Conservation (phyloP, 1,140 invertebrate genomes). For the Drosophila lini region DNA sequence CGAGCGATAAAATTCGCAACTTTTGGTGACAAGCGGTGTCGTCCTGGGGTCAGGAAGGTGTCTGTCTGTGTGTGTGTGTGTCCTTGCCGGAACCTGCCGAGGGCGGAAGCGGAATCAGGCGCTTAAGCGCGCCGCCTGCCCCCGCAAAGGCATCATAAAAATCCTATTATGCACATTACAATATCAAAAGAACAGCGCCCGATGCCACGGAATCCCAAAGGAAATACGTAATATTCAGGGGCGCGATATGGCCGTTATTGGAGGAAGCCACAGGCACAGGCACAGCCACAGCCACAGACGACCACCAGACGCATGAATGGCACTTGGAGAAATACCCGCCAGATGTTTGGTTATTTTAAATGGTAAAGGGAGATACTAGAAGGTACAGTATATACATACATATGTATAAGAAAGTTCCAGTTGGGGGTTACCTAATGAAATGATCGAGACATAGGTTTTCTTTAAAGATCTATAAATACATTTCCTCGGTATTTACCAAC, state of each 20-base stretch:
- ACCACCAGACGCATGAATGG: conserved; percentile 9
- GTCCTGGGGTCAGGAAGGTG: conserved; percentile 9
- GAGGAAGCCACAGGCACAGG: conserved; percentile 15
- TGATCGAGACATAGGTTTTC: too few species aligned
- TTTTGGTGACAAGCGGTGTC: conserved; percentile 72
- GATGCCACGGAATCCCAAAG: conserved; percentile 66
- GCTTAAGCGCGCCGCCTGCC: conserved; percentile 35
- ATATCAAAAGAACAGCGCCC: conserved; percentile 68
- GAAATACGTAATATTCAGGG: conserved; percentile 56
- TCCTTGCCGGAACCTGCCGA: background rate
- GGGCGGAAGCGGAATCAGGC: conserved; percentile 6
- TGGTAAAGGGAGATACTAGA: background rate
- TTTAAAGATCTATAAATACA: too few species aligned
- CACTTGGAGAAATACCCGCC: conserved; percentile 12
- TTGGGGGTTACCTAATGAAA: too few species aligned
- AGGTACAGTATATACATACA: background rate
- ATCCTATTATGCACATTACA: conserved; percentile 81
- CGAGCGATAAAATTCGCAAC: conserved; percentile 76
- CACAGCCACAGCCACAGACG: conserved; percentile 17
- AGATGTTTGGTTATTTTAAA: conserved; percentile 8
- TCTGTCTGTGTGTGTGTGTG: background rate
- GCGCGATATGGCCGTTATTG: conserved; percentile 24
- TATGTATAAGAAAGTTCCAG: background rate
- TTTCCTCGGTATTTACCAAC: too few species aligned
- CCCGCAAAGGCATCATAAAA: conserved; percentile 72